Evolutionary conservation across 2,888 invertebrate species (phyloP).

Genomic region (Conchocele bisecta): DNA sequence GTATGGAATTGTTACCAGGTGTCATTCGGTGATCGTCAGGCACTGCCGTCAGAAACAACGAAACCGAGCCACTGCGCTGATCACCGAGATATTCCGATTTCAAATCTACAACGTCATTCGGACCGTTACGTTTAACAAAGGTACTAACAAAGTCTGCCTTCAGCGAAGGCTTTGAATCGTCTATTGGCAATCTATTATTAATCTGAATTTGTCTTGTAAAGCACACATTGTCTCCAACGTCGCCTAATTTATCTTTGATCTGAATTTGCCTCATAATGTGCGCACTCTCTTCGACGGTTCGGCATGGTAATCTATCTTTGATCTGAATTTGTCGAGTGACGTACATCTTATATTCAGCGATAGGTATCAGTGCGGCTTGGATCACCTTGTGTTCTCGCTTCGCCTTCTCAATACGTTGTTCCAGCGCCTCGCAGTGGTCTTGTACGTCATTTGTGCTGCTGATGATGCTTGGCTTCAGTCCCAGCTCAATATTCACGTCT

Average conservation of each 20-base stretch:
- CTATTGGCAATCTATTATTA: no score
- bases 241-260: no score
- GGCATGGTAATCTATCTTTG: slow-evolving; percentile 13
- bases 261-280: no score
- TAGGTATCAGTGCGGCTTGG: slow-evolving; percentile 70
- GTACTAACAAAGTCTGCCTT: slow-evolving; percentile 43
- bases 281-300: neutral
- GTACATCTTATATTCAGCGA: slow-evolving; percentile 63
- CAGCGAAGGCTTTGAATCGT: neutral
- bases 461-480: slow-evolving; percentile 69
- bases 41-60: slow-evolving; percentile 10
- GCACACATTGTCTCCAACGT: no score
- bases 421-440: slow-evolving; percentile 73
- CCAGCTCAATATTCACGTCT: slow-evolving; percentile 70
- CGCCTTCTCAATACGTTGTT: slow-evolving; percentile 66
- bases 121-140: no score
- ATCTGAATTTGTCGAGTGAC: slow-evolving; percentile 62
- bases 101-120: no score
- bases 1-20: neutral
- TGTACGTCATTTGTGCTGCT: slow-evolving; percentile 73
- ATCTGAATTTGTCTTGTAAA: no score
- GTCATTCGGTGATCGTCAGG: neutral
- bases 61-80: neutral
- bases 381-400: slow-evolving; percentile 68
- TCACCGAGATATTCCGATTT: neutral